Percentiles rank a stretch among this genome's conserved stretches.
phyloP scores from a whole-genome alignment of 2,113 vertebrate species.

The human (Homo sapiens) region DNA sequence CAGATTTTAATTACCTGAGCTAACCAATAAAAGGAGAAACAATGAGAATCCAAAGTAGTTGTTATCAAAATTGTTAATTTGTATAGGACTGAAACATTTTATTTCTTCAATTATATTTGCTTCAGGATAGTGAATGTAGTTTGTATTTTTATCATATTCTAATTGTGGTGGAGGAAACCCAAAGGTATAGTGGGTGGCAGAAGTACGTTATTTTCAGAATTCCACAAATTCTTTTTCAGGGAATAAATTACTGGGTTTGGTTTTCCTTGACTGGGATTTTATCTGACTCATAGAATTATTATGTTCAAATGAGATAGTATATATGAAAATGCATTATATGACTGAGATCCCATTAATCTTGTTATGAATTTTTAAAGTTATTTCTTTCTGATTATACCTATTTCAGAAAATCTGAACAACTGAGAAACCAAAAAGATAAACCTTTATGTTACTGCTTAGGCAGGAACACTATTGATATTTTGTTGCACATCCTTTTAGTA shows the following conservation, averaged over 20 bases:
- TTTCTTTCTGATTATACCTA: not conserved
- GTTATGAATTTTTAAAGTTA: not conserved
- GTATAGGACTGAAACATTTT: not conserved
- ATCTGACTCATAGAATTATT: not conserved
- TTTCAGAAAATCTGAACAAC: not conserved
- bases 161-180: not conserved
- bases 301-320: not conserved
- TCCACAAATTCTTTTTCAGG: not conserved
- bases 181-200: not conserved
- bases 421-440: not conserved
- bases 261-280: constrained; percentile 14
- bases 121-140: not conserved
- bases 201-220: constrained; percentile 11
- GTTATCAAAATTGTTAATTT: not conserved
- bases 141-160: not conserved
- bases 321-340: not conserved
- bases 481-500: not conserved
- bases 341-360: not conserved
- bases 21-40: not conserved
- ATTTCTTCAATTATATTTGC: constrained; percentile 7
- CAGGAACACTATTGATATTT: not conserved
- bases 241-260: not conserved
- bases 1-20: constrained; percentile 7
- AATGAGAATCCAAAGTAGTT: not conserved
- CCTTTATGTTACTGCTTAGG: not conserved